A percentile compares a stretch with the other conserved stretches of the same genome.
These are phyloP conservation scores for Lagorchestes hirsutus DNA, from an alignment of 2,797 vertebrate genomes.

Conservation along the genomic window DNA sequence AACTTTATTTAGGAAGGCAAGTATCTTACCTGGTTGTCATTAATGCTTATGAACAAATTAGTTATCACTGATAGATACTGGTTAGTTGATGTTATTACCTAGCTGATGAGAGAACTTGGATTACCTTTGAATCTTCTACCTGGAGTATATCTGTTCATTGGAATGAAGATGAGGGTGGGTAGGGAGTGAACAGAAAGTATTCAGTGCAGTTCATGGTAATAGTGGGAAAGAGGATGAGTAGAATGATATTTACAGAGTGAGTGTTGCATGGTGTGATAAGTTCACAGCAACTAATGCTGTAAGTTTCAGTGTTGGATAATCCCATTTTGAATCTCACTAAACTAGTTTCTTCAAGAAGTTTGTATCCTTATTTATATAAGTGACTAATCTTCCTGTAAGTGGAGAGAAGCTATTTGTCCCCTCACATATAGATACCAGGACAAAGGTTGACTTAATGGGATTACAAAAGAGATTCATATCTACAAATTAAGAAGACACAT, in stretches of 20 bases:
- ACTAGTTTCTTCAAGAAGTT: constrained; percentile 70
- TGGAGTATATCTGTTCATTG: constrained; percentile 60
- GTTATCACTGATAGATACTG: background rate
- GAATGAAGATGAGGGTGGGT: background rate
- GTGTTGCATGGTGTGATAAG: background rate
- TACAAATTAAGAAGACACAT: constrained; percentile 19
- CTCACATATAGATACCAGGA: constrained; percentile 62
- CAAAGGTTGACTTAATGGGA: constrained; percentile 57
- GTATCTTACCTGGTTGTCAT: background rate
- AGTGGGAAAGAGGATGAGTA: background rate
- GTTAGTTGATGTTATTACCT: background rate
- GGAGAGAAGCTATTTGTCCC: constrained; percentile 58
- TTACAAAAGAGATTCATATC: constrained; percentile 68
- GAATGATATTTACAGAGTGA: background rate
- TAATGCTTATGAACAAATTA: background rate
- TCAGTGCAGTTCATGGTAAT: background rate
- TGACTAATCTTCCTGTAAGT: constrained; percentile 71
- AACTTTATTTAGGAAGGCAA: background rate
- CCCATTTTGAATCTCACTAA: constrained; percentile 46
- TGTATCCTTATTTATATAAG: constrained; percentile 66
- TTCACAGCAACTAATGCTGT: background rate
- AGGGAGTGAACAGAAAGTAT: background rate
- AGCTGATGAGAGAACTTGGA: background rate
- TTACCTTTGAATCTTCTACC: background rate
- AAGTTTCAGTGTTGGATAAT: constrained; percentile 55